phyloP scores from a whole-genome alignment of 2,113 vertebrate species.

The Pelecanus crispus region DNA sequence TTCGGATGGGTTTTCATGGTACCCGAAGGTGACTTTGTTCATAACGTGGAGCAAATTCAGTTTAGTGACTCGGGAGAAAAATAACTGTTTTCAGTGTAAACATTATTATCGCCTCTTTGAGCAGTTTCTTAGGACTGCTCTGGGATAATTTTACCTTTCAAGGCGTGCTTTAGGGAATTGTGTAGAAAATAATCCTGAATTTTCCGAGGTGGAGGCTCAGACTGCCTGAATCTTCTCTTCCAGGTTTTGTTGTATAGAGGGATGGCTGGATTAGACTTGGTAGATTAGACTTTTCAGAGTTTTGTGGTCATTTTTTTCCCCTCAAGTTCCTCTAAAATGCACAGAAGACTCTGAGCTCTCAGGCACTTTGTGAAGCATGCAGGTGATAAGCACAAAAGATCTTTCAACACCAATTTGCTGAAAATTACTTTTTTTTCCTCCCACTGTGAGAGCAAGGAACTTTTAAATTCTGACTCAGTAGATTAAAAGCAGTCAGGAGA shows the following conservation, averaged over 20 bases:
- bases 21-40: neutral
- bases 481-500: neutral
- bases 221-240: neutral
- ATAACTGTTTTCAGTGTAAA: neutral
- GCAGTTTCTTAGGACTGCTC: neutral
- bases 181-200: neutral
- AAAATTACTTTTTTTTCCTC: neutral
- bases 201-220: neutral
- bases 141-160: neutral
- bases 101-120: fast-evolving
- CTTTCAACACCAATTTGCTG: neutral
- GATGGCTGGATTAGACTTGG: neutral
- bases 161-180: neutral
- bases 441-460: neutral
- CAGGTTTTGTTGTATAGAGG: neutral
- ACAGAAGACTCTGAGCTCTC: neutral
- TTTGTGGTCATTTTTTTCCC: neutral
- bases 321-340: neutral
- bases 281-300: neutral
- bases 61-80: neutral
- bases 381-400: neutral
- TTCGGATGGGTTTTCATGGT: neutral
- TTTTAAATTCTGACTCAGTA: neutral
- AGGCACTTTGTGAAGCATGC: fast-evolving
- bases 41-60: neutral